Base-by-base conservation (phyloP, 2,113 vertebrate species). In the Agelaius tricolor region DNA sequence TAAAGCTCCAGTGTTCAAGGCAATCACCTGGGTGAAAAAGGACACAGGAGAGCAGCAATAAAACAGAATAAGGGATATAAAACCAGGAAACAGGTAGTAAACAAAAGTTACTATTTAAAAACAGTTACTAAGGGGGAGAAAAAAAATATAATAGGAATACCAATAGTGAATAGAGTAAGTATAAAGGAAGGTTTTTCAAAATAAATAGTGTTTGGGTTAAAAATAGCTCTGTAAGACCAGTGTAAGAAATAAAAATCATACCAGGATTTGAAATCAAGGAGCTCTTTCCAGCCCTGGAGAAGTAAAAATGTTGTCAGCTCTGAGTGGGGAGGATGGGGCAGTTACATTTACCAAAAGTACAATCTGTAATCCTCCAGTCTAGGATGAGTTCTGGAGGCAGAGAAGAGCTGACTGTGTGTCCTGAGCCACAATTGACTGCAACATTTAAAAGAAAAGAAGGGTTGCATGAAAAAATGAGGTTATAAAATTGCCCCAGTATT, bases 31-130 rank as follows among this genome's bases (percentile, higher is more conserved):
- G 31, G 59, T 66, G 78, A 79, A 77, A 93, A 65, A 68, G 24
- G 44, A 96, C 57, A 57, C 12, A 28, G 35, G 7, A 93, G 44
- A 72, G 41, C 41, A 73, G 46, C 52, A 72, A 41, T 94, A 52
- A 95, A 93, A 62, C 8, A 77, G n/a, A 41, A 51, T 46, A 58
- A 85, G 28, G 47, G 23, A 49, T 55, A 80, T 88, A 90, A 85
- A 88, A 41, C 0, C 18, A 63, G 63, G 43, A 49, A 90, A 80
- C 62, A 83, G n/a, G 37, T 43, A 69, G 63, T 88, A 95, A 96
- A 93, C 74, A n/a, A 26, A 21, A 90, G 46, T 77, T 93, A 63
- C 43, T 84, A n/a, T 76, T 88, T 86, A 55, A 92, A 92, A 92
- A 12, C 39, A 92, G 9, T 77, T 92, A 46, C 51, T n/a, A 55